Evolutionary conservation across 2,797 vertebrate genomes (phyloP).

Genomic region (Acanthurus tractus): DNA sequence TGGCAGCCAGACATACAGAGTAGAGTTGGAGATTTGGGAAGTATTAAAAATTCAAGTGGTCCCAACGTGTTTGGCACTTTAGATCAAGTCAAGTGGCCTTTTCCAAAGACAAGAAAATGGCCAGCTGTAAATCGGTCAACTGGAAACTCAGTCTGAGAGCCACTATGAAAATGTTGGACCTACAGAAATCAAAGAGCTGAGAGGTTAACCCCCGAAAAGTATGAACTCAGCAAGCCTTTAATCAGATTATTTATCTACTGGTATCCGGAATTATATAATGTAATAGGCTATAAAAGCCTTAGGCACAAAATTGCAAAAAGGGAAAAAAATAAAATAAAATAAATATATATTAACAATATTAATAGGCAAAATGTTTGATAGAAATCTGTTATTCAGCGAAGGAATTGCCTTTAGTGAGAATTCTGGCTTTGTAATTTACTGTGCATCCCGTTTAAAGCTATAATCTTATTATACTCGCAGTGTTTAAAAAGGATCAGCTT

Average conservation of each 20-base stretch:
- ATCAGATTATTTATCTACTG: slow-evolving; percentile 75
- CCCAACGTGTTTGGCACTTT: slow-evolving; percentile 61
- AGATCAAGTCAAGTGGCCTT: slow-evolving; percentile 67
- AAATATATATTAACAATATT: neutral
- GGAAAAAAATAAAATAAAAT: neutral
- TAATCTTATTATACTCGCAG: slow-evolving; percentile 84
- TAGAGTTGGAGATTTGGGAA: slow-evolving; percentile 51
- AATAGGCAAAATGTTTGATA: slow-evolving; percentile 43
- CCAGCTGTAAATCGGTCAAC: slow-evolving; percentile 64
- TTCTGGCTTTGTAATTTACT: slow-evolving; percentile 37
- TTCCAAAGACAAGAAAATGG: slow-evolving; percentile 55
- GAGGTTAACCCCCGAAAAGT: slow-evolving; percentile 47
- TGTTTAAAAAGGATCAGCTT: slow-evolving; percentile 83
- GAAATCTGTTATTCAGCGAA: slow-evolving; percentile 49
- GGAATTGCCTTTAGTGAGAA: slow-evolving; percentile 46
- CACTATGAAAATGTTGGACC: slow-evolving; percentile 59
- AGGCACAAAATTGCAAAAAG: slow-evolving; percentile 1
- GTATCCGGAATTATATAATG: slow-evolving; percentile 45
- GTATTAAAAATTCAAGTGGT: slow-evolving; percentile 66
- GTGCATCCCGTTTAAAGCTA: slow-evolving; percentile 62
- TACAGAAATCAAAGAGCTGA: slow-evolving; percentile 69
- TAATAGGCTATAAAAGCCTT: slow-evolving; percentile 3
- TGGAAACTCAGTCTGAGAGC: slow-evolving; percentile 66
- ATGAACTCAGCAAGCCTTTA: slow-evolving; percentile 62
- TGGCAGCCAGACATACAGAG: slow-evolving; percentile 43